A percentile compares a stretch with the other conserved stretches of the same genome.
phyloP scores from a whole-genome alignment of 2,888 invertebrate species.

The Tipula vernalis region DNA sequence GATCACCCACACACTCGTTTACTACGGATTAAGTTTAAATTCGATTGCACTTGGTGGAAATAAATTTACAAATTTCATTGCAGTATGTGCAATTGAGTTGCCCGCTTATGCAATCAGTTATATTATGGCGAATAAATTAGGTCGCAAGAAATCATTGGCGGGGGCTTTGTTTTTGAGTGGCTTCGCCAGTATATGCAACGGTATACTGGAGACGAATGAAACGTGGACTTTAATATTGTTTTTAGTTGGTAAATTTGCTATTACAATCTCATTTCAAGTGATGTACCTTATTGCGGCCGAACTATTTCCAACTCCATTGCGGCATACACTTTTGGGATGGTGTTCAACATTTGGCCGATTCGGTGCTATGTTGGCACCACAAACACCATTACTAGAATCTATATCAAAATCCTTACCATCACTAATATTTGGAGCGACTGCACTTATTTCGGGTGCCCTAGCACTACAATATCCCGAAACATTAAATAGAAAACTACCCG shows the following conservation, averaged over 20 bases:
- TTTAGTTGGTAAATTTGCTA: constrained; percentile 50
- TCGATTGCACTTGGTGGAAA: constrained; percentile 60
- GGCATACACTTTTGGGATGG: constrained; percentile 51
- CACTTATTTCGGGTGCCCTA: constrained; percentile 38
- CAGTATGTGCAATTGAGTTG: constrained; percentile 45
- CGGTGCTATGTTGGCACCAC: constrained; percentile 61
- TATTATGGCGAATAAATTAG: constrained; percentile 48
- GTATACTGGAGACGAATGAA: constrained; percentile 25
- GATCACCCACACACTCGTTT: constrained; percentile 66
- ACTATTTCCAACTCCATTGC: constrained; percentile 54
- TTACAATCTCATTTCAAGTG: constrained; percentile 52
- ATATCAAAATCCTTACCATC: constrained; percentile 33
- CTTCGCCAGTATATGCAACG: constrained; percentile 25
- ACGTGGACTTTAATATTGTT: constrained; percentile 29
- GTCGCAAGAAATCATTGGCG: constrained; percentile 47
- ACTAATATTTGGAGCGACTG: constrained; percentile 40
- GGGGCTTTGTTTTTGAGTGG: constrained; percentile 44
- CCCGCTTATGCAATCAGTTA: constrained; percentile 56
- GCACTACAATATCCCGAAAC: constrained; percentile 45
- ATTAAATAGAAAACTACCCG: constrained; percentile 40
- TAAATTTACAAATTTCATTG: constrained; percentile 62
- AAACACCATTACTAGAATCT: constrained; percentile 44
- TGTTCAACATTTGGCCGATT: constrained; percentile 57
- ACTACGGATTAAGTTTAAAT: constrained; percentile 65
- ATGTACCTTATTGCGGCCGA: constrained; percentile 57